Base-by-base conservation (phyloP, 2,888 invertebrate genomes). In the Apamea anceps region DNA sequence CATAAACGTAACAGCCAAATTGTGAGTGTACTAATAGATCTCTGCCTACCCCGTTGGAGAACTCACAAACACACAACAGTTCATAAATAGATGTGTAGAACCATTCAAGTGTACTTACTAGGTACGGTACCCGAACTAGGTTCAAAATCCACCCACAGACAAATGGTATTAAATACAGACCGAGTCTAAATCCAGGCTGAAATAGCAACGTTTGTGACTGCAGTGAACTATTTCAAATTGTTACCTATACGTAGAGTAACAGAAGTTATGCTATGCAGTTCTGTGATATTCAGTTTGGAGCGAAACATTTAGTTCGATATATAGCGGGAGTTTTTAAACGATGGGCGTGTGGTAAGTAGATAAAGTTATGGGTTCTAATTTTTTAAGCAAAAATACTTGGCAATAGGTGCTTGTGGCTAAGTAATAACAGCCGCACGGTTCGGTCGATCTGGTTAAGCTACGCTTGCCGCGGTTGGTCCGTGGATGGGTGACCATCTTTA, bases 221-320 rank as follows among this genome's bases (percentile, higher is more conserved):
- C 15, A n/a, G 42, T 21, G 25, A 80, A 80, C 74, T 80, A 70
- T 80, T 70, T 63, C 48, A 18, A 57, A 80, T 73, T 57, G 80
- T 68, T 65, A 37, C 65, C 25, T 60, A 5, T n/a, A n/a, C n/a
- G n/a, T n/a, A 15, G 13, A 45, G 37, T 12, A 6, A 63, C 54
- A n/a, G 37, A 18, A 54, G 60, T 72, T 42, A 18, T 15, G 48
- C n/a, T 25, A 4, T 63, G 10, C 12, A 54, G 45, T 57, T 77
- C 57, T 25, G 25, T 25, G 3, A 12, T 28, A 45, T 63, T 42
- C 66, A n/a, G 60, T 66, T 80, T 18, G 25, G 1, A 6, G 8
- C 18, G 0, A 13, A 25, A 67, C 21, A 67, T 79, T 57, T n/a
- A 12, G 45, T 15, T 66, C 10, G 32, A 60, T 75, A 0, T 21